phyloP scores from a whole-genome alignment of 2,797 vertebrate species.

The Crocodylus rhombifer region DNA sequence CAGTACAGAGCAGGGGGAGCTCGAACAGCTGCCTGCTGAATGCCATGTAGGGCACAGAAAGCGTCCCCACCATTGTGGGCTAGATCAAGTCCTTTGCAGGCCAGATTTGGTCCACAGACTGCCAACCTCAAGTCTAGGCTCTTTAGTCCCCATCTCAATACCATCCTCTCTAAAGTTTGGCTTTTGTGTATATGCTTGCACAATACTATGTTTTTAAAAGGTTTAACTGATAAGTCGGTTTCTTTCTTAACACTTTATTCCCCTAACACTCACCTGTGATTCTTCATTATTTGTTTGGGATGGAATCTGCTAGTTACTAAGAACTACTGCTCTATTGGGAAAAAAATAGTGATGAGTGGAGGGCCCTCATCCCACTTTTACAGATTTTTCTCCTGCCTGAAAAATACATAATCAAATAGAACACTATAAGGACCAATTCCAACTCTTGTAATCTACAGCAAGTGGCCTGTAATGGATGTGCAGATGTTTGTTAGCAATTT shows the following conservation, averaged over 20 bases:
- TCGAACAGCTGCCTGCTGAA: too few relatives aligned
- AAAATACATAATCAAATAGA: not conserved
- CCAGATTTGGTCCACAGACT: too few relatives aligned
- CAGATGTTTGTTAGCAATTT: not conserved
- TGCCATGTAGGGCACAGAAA: too few relatives aligned
- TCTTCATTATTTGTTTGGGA: not conserved
- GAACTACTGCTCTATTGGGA: not conserved
- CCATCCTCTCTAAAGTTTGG: not conserved
- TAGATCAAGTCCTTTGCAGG: too few relatives aligned
- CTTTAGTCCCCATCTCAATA: not conserved
- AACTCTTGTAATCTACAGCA: not conserved
- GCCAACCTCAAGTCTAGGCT: constrained; percentile 23
- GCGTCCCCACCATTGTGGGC: too few relatives aligned
- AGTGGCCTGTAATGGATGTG: not conserved
- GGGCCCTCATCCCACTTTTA: not conserved
- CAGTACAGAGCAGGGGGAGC: too few relatives aligned
- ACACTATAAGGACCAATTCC: not conserved
- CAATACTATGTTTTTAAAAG: not conserved
- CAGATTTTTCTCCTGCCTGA: not conserved
- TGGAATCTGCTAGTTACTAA: too few relatives aligned
- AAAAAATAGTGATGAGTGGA: not conserved
- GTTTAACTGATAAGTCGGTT: constrained; percentile 12
- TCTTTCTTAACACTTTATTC: constrained; percentile 9
- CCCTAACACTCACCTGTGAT: not conserved
- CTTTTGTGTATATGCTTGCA: not conserved